Conservation (phyloP, 2,113 vertebrate genomes). For the Callorhinus ursinus region DNA sequence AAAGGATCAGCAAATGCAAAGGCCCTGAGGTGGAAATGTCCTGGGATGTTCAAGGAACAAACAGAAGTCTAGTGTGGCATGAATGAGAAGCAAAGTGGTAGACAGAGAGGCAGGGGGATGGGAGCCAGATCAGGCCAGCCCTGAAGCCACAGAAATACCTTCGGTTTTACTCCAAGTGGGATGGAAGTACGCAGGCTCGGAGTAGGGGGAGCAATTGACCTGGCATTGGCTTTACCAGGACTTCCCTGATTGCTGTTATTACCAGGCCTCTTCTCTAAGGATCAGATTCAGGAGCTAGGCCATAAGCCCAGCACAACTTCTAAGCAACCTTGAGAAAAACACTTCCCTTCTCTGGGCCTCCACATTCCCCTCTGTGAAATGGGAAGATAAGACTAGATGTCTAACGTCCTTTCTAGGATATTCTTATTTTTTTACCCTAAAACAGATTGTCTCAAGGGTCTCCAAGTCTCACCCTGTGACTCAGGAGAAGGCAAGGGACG, state of each 20-base stretch:
- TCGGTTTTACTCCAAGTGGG: not conserved
- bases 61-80: not conserved
- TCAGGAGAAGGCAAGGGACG: not conserved
- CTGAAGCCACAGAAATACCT: not conserved
- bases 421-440: not conserved
- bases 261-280: not conserved
- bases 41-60: not conserved
- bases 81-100: not conserved
- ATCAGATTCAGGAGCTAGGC: not conserved
- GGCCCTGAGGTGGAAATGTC: not conserved
- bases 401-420: not conserved
- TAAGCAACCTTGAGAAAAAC: not conserved
- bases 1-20: not conserved
- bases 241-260: too few species aligned
- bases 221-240: not conserved
- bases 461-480: not conserved
- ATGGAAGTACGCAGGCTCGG: not conserved
- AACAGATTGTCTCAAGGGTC: not conserved
- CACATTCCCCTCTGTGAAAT: slow-evolving; percentile 8
- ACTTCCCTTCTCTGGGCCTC: not conserved
- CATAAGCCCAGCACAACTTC: not conserved
- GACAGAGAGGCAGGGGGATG: not conserved
- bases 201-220: not conserved
- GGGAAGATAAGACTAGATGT: not conserved
- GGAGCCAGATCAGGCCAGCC: not conserved